Evolutionary conservation across 2,797 vertebrate genomes (phyloP).

Genomic region (Eulemur coronatus): DNA sequence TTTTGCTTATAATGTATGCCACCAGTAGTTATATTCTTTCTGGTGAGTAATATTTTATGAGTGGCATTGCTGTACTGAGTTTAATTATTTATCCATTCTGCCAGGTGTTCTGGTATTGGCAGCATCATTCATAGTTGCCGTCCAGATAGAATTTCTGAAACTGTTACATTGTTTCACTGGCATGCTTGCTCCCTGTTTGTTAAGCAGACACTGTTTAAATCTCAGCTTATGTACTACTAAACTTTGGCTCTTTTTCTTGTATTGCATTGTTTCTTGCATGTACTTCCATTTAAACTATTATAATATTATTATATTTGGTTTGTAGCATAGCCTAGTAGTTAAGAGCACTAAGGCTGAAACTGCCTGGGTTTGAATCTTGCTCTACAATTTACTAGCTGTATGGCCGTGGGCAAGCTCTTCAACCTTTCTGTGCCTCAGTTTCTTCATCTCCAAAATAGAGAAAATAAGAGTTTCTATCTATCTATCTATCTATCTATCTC

Average conservation of each 20-base stretch:
- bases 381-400: not conserved
- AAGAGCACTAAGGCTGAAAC: not conserved
- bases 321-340: not conserved
- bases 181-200: not conserved
- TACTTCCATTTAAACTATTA: not conserved
- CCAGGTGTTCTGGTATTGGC: not conserved
- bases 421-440: slow-evolving; percentile 16
- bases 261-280: slow-evolving; percentile 6
- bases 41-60: not conserved
- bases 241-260: not conserved
- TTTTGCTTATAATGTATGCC: slow-evolving; percentile 16
- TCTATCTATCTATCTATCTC: not conserved
- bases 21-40: not conserved
- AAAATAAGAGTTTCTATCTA: not conserved
- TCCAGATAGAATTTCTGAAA: not conserved
- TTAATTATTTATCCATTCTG: not conserved
- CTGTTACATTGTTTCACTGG: not conserved
- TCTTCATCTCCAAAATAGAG: slow-evolving; percentile 11
- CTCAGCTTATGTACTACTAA: not conserved
- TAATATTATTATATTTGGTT: not conserved
- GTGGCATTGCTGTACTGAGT: not conserved
- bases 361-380: not conserved
- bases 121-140: not conserved
- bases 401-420: not conserved
- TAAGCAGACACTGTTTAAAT: not conserved